Evolutionary conservation across 23 tunicate species (phyloP), one percentile per base, ranked within the genome.

Genomic region (Oikopleura albicans): DNA sequence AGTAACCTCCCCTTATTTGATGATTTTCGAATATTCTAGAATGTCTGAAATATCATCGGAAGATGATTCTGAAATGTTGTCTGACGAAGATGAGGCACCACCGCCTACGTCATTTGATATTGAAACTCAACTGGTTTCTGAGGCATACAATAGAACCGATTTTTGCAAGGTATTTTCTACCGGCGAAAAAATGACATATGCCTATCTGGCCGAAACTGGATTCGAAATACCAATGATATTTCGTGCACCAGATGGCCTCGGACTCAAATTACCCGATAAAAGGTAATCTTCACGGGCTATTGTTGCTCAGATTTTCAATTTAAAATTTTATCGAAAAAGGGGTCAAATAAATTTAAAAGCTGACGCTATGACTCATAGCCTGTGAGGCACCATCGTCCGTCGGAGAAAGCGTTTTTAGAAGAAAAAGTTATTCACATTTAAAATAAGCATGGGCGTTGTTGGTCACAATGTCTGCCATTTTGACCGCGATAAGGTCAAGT

Each of bases 121-220:
- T 12, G 79, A 71, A 71, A 31, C 35, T 16, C 79, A 71, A 29
- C 31, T 71, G 37, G 34, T 71, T 4, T 71, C 79, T 27, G 79
- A 71, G 31, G 31, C 28, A 71, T 71, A 71, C 31, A 31, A 16
- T 12, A 71, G 31, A 29, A 16, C 79, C 2, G 35, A 71, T 22
- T 71, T 71, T 29, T 34, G 28, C 37, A 71, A 37, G 35, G 37
- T 12, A 12, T 71, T 71, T 71, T 37, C 79, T 4, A 22, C 79
- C 2, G 79, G 79, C 2, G 79, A 71, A 71, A 71, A 71, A 71
- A 12, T 71, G 35, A 71, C 79, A 31, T 71, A 71, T 29, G 33
- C 79, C 4, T 71, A 71, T 71, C 79, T 71, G 4, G 79, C 79
- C 2, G 79, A 71, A 29, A 71, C 79, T 71, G 79, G 79, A 12